These are phyloP conservation scores for Cygnus atratus DNA, from an alignment of 2,113 vertebrate species.

Conservation along the genomic window DNA sequence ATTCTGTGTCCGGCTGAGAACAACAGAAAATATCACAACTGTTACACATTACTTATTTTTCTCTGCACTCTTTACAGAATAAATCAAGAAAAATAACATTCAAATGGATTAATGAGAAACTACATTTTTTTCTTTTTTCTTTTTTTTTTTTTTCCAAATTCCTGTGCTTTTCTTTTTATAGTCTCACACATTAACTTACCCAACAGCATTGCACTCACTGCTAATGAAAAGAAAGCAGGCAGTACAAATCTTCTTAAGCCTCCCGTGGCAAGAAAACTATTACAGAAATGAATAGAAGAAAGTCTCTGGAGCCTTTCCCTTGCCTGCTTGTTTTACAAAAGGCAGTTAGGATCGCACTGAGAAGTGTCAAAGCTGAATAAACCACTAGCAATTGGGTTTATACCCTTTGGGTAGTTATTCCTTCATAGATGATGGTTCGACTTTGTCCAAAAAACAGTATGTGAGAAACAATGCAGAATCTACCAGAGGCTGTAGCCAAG, in stretches of 20 bases:
- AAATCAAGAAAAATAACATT: slow-evolving; percentile 39
- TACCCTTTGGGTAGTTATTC: slow-evolving; percentile 68
- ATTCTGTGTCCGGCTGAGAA: slow-evolving; percentile 49
- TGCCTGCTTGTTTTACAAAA: slow-evolving; percentile 77
- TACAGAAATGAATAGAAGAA: slow-evolving; percentile 78
- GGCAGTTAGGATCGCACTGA: slow-evolving; percentile 74
- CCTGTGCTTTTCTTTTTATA: slow-evolving; percentile 40
- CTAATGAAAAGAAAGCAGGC: slow-evolving; percentile 76
- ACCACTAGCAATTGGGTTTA: slow-evolving; percentile 67
- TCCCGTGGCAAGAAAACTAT: slow-evolving; percentile 80
- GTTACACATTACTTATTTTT: slow-evolving; percentile 33
- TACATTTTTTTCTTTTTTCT: background rate
- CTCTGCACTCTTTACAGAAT: background rate
- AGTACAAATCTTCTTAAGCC: slow-evolving; percentile 79
- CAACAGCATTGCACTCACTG: slow-evolving; percentile 75
- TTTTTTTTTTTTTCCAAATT: background rate
- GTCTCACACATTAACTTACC: slow-evolving; percentile 74
- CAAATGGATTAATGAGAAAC: slow-evolving; percentile 17
- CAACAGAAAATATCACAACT: slow-evolving; percentile 42
- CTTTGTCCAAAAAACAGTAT: slow-evolving; percentile 62
- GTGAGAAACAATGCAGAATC: slow-evolving; percentile 58
- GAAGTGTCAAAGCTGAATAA: slow-evolving; percentile 76
- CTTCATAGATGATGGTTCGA: slow-evolving; percentile 62
- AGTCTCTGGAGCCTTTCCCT: slow-evolving; percentile 73
- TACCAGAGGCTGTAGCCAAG: slow-evolving; percentile 40